Evolutionary conservation across 2,113 vertebrate species (phyloP), one percentile per base, ranked within the genome.

Genomic region (Beaufortia kweichowensis): DNA sequence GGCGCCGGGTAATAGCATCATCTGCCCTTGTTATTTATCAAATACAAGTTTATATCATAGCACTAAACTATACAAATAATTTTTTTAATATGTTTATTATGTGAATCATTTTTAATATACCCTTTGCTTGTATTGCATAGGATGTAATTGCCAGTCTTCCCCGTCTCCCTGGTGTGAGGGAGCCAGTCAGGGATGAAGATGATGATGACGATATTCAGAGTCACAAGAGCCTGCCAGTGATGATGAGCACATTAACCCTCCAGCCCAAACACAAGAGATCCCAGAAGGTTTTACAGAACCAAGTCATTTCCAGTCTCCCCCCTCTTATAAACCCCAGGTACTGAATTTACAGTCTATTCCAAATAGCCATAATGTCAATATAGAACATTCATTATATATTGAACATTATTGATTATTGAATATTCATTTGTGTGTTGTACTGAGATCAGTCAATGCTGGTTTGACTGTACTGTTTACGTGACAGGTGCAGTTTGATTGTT

Each of bases 131-230:
- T 73, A 21, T 67, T 29, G 9, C 63, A 31, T 43, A 84, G 83
- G 67, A 81, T 64, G 62, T 76, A 43, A 61, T 43, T 41, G 21
- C 28, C 28, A 70, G 57, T 26, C 33, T 80, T 35, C 75, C 74
- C 48, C 28, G 3, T 24, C 53, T 76, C 6, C 43, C 35, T 56
- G 69, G 48, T 53, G 69, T 67, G 59, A 70, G 26, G 69, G 15
- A 17, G 6, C 39, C 35, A 69, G 26, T 77, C 77, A 76, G 76
- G 48, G 81, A 80, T 59, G 76, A 73, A 11, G 80, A 82, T 6
- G 78, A 84, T 1, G 80, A 78, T 0, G 81, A 84, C 12, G 83
- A 84, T 28, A 68, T 70, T 17, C 62, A 64, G 62, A 86, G 85
- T 71, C 43, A 78, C 28, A 83, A 72, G 75, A 86, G 85, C 46